These are phyloP conservation scores for Drosophila rhopaloa DNA, from an alignment of 1,140 invertebrate genomes.

Conservation along the genomic window DNA sequence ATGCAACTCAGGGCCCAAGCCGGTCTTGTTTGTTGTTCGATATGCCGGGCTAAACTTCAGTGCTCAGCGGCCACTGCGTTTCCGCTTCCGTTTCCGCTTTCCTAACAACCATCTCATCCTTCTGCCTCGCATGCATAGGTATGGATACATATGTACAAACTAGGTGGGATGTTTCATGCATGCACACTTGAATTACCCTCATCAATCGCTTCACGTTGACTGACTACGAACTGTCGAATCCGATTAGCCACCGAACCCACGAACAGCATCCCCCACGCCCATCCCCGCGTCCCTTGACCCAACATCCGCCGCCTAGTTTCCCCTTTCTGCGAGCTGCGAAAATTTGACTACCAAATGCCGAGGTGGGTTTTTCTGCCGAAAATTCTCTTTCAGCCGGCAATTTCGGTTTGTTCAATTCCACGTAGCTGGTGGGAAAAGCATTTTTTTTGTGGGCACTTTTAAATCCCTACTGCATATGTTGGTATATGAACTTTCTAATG, in stretches of 20 bases:
- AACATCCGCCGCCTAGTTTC: slow-evolving; percentile 19
- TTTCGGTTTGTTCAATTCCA: neutral
- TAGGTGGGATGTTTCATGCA: slow-evolving; percentile 52
- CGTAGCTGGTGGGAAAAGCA: neutral
- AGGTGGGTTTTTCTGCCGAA: slow-evolving; percentile 48
- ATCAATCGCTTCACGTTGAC: slow-evolving; percentile 78
- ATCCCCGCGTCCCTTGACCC: no score
- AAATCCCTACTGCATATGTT: neutral
- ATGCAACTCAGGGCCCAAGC: slow-evolving; percentile 5
- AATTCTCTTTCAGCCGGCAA: slow-evolving; percentile 4
- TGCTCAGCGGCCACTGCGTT: slow-evolving; percentile 41
- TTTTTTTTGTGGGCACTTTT: neutral
- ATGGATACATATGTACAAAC: slow-evolving; percentile 3
- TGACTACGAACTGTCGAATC: slow-evolving; percentile 71
- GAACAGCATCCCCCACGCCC: neutral
- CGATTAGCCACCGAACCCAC: slow-evolving; percentile 63
- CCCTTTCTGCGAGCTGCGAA: slow-evolving; percentile 26
- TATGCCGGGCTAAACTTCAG: slow-evolving; percentile 54
- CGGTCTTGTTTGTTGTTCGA: slow-evolving; percentile 33
- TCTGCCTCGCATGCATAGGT: neutral
- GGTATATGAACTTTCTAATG: no score
- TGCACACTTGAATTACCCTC: slow-evolving; percentile 71
- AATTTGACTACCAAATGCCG: slow-evolving; percentile 72
- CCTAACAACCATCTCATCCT: slow-evolving; percentile 45
- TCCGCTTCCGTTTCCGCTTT: slow-evolving; percentile 52